Conservation (phyloP, 2,888 invertebrate genomes). For the Drosophila siamana region DNA sequence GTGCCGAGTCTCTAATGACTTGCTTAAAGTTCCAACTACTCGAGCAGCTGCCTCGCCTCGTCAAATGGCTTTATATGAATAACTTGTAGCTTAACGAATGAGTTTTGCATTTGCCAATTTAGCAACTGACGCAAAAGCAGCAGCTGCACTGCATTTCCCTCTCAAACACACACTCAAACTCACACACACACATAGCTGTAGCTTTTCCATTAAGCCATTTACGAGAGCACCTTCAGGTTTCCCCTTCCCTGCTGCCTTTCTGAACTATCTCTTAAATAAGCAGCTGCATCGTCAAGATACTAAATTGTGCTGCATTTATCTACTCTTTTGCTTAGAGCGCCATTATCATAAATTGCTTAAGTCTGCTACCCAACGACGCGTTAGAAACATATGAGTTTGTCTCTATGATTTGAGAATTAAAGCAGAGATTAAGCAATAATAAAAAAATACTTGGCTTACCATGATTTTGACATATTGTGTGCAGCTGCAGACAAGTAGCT, state of each 20-base stretch:
- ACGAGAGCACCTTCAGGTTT: background rate
- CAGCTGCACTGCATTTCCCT: background rate
- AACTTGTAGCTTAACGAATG: slow-evolving; percentile 24
- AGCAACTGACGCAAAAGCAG: slow-evolving; percentile 15
- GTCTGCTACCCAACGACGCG: background rate
- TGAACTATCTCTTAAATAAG: slow-evolving; percentile 2
- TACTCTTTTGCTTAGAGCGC: slow-evolving; percentile 8
- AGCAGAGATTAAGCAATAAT: background rate
- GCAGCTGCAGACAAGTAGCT: background rate
- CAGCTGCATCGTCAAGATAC: slow-evolving; percentile 23
- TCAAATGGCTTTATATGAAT: slow-evolving; percentile 13
- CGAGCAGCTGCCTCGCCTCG: slow-evolving; percentile 41
- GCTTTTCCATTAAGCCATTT: slow-evolving; percentile 6
- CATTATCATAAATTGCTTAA: slow-evolving; percentile 26
- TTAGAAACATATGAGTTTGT: slow-evolving; percentile 1
- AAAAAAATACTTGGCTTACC: background rate
- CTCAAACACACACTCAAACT: background rate
- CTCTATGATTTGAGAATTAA: slow-evolving; percentile 9
- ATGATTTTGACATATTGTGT: background rate
- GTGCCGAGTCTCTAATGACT: slow-evolving; percentile 68
- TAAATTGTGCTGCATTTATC: slow-evolving; percentile 26
- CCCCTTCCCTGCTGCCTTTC: background rate
- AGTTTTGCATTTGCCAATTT: slow-evolving; percentile 47
- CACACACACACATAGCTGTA: slow-evolving; percentile 1
- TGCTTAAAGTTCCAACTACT: slow-evolving; percentile 51